Percentiles rank a stretch among this genome's conserved stretches.
Evolutionary conservation across 2,888 invertebrate species (phyloP).

Genomic region (Microctonus brassicae): DNA sequence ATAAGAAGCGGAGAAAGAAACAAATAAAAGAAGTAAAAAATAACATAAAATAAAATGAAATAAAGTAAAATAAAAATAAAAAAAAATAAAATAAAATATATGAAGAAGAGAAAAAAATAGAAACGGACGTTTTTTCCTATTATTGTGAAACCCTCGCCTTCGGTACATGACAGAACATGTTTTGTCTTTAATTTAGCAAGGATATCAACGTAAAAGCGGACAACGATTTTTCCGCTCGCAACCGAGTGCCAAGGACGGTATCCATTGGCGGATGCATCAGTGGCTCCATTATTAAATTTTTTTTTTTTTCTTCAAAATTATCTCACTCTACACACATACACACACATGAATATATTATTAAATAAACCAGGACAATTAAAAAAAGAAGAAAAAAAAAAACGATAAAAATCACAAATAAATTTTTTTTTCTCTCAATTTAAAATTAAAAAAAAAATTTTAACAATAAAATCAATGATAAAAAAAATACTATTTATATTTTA

Average conservation of each 20-base stretch:
- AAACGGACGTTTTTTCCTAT: conserved; percentile 57
- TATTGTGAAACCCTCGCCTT: conserved; percentile 59
- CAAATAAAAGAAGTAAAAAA: background rate
- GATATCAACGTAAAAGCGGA: conserved; percentile 42
- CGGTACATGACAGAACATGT: conserved; percentile 33
- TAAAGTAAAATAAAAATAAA: conserved; percentile 6
- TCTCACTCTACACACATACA: background rate
- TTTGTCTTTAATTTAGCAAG: conserved; percentile 40
- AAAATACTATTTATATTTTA: no score
- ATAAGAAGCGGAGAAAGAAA: background rate
- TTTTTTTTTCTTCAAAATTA: conserved; percentile 10
- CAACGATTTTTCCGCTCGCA: conserved; percentile 51
- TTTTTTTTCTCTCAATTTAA: no score
- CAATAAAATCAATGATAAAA: no score
- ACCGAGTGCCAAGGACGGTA: conserved; percentile 59
- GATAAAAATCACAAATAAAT: no score
- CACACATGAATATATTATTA: background rate
- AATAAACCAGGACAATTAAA: no score
- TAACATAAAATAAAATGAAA: background rate
- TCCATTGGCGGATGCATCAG: conserved; percentile 56
- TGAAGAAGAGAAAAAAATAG: conserved; percentile 47
- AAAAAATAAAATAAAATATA: conserved; percentile 5
- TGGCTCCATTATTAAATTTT: conserved; percentile 40
- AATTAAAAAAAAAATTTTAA: background rate
- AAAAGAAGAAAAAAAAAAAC: background rate